Conservation (phyloP, 1,140 invertebrate species). For the Lepidurus couesii region DNA sequence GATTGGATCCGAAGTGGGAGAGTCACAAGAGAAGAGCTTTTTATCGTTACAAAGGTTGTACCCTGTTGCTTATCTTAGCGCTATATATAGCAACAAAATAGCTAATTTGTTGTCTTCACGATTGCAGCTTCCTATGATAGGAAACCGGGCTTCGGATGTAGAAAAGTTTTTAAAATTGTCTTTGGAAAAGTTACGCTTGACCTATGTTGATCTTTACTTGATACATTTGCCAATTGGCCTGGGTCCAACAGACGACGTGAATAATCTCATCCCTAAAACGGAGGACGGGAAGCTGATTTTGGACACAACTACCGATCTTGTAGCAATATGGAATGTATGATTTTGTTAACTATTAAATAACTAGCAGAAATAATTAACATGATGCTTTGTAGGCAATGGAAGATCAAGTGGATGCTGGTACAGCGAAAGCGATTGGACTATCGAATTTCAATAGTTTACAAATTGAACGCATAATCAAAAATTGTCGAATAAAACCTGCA, state of each 20-base stretch:
- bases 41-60: slow-evolving; percentile 69
- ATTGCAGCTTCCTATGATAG: slow-evolving; percentile 42
- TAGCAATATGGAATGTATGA: slow-evolving; percentile 38
- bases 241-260: slow-evolving; percentile 38
- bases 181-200: slow-evolving; percentile 61
- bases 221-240: slow-evolving; percentile 45
- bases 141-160: slow-evolving; percentile 56
- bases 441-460: slow-evolving; percentile 68
- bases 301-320: slow-evolving; percentile 36
- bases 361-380: too few relatives aligned
- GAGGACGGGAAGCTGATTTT: slow-evolving; percentile 35
- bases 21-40: slow-evolving; percentile 68
- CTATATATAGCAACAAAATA: neutral
- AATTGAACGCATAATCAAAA: slow-evolving; percentile 46
- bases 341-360: neutral
- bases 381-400: slow-evolving; percentile 59
- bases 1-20: slow-evolving; percentile 63
- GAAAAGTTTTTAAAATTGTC: slow-evolving; percentile 65
- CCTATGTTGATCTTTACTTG: slow-evolving; percentile 72
- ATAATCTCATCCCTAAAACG: slow-evolving; percentile 34
- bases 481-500: slow-evolving; percentile 51
- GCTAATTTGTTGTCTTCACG: neutral
- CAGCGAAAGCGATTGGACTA: slow-evolving; percentile 60
- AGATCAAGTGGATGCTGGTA: slow-evolving; percentile 56
- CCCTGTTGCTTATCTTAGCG: slow-evolving; percentile 20